These are phyloP conservation scores for Meloidogyne floridensis DNA, from an alignment of 1,140 invertebrate species.

Conservation along the genomic window DNA sequence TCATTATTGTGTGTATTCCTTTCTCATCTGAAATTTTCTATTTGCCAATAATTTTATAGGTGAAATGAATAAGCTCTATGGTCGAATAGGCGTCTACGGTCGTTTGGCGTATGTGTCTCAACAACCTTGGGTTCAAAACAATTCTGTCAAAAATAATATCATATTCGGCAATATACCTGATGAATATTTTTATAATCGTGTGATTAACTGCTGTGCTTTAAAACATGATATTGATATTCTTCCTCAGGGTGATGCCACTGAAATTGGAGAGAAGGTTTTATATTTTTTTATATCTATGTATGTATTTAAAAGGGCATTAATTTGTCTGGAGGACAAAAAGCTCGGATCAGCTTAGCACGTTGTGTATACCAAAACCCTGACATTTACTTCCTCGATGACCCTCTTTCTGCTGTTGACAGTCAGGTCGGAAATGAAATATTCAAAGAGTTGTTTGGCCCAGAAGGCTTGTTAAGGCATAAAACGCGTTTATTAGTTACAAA, in stretches of 20 bases:
- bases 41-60: conserved; percentile 65
- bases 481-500: conserved; percentile 66
- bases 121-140: conserved; percentile 91
- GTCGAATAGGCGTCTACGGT: conserved; percentile 36
- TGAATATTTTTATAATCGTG: conserved; percentile 76
- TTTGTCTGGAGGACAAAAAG: conserved; percentile 93
- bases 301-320: conserved; percentile 76
- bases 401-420: conserved; percentile 88
- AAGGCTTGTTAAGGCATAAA: conserved; percentile 72
- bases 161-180: conserved; percentile 77
- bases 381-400: conserved; percentile 90
- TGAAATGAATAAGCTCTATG: conserved; percentile 67
- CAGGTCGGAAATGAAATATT: conserved; percentile 88
- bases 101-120: conserved; percentile 77
- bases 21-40: too few relatives aligned
- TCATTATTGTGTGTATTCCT: too few relatives aligned
- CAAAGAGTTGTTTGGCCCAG: conserved; percentile 79
- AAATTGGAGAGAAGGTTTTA: conserved; percentile 70
- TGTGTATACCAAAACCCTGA: conserved; percentile 88
- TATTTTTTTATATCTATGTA: background rate
- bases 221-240: conserved; percentile 66
- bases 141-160: conserved; percentile 84
- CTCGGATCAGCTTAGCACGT: conserved; percentile 88
- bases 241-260: conserved; percentile 69
- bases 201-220: conserved; percentile 68